Evolutionary conservation across 2,888 invertebrate genomes (phyloP), one percentile per base, ranked within the genome.

Genomic region (Spatulosminthurus flaviceps): DNA sequence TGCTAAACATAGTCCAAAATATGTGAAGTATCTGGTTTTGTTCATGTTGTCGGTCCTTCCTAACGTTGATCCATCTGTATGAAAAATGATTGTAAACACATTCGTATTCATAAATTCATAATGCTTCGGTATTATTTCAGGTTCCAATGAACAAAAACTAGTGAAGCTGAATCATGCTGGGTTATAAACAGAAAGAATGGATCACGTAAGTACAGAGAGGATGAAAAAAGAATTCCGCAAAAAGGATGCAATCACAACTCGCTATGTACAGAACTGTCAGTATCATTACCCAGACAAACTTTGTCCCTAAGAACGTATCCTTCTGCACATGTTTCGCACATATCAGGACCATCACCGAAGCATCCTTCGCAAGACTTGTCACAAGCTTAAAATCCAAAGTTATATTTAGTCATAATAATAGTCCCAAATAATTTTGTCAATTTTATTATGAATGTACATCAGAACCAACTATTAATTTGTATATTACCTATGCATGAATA

Each of bases 291-390:
- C 81, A 93, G 89, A 88, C 96, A 96, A 83, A 93, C 90, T 82
- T 93, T 93, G 80, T 93, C 93, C 83, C 92, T 91, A 82, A 92
- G 89, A 13, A 90, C 89, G 87, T 91, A 95, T 7, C 93, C 94
- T 21, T 90, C 88, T 0, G 93, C 92, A 89, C 97, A 97, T 86
- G 91, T 90, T 41, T 90, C 89, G 88, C 97, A 97, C 92, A 95
- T 94, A 87, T 97, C 96, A 0, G 96, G 95, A 0, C 97, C 97
- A 88, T 95, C 95, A 0, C 95, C 95, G 76, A 91, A 91, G 87
- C 97, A 97, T 0, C 93, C 92, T 70, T 91, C 88, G 87, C 97
- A 97, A 0, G 96, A 91, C 86, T 90, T 92, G 88, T 97, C 95
- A 88, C 97, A 97, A 74, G 90, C 92, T 89, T 81, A 41, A 86